These are phyloP conservation scores for Hesperophylax magnus DNA, from an alignment of 1,140 invertebrate species.

Conservation along the genomic window DNA sequence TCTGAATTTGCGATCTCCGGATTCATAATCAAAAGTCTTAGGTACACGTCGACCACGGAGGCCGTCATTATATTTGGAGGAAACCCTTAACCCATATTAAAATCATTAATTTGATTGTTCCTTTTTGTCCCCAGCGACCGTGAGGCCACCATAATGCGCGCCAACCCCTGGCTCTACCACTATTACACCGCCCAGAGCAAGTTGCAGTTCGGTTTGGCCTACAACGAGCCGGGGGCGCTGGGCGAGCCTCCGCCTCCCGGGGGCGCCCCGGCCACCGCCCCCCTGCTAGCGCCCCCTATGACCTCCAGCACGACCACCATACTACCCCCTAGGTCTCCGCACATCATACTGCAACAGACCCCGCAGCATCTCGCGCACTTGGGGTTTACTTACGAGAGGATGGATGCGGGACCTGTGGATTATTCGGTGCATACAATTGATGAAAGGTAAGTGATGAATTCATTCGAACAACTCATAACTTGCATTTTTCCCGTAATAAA, in stretches of 20 bases:
- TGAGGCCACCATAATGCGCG: slow-evolving; percentile 91
- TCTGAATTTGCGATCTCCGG: too few species aligned
- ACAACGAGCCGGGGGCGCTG: slow-evolving; percentile 71
- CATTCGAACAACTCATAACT: too few species aligned
- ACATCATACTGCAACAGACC: slow-evolving; percentile 60
- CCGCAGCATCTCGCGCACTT: slow-evolving; percentile 60
- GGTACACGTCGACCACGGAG: too few species aligned
- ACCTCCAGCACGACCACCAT: slow-evolving; percentile 61
- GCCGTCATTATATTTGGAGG: too few species aligned
- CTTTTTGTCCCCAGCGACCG: slow-evolving; percentile 78
- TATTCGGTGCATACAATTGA: slow-evolving; percentile 69
- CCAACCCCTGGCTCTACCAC: slow-evolving; percentile 94
- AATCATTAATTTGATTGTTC: too few species aligned
- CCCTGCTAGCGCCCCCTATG: slow-evolving; percentile 59
- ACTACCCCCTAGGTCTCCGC: background rate
- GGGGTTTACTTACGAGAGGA: slow-evolving; percentile 68
- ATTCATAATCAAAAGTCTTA: too few species aligned
- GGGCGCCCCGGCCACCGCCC: background rate
- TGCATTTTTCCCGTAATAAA: too few species aligned
- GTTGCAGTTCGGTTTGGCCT: slow-evolving; percentile 88
- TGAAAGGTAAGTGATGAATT: slow-evolving; percentile 63
- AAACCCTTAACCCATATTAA: too few species aligned
- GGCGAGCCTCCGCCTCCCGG: slow-evolving; percentile 42
- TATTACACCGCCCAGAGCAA: slow-evolving; percentile 95
- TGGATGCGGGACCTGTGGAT: slow-evolving; percentile 68